These are phyloP conservation scores for Phocoena sinus DNA, from an alignment of 2,113 vertebrate species.

Conservation along the genomic window DNA sequence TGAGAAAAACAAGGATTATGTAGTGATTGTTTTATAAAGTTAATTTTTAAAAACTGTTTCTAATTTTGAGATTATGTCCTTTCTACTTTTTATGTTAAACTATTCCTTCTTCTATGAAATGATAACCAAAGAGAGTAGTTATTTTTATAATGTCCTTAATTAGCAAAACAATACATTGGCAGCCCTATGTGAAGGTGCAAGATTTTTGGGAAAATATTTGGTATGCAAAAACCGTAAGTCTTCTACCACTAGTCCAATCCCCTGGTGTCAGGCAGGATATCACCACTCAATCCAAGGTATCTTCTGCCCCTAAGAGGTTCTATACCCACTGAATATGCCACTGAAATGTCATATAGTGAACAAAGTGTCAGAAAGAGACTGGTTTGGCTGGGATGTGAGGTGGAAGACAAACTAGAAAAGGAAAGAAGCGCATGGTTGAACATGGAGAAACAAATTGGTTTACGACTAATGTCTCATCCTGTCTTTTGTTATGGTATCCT, in stretches of 20 bases:
- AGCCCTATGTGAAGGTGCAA: not conserved
- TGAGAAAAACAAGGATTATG: not conserved
- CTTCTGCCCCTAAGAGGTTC: not conserved
- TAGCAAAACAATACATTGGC: not conserved
- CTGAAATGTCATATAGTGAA: not conserved
- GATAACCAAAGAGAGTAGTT: not conserved
- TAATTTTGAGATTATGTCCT: not conserved
- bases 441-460: conserved; percentile 6
- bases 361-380: not conserved
- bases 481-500: not conserved
- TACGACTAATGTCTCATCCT: not conserved
- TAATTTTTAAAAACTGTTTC: not conserved
- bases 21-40: not conserved
- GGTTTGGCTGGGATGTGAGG: not conserved
- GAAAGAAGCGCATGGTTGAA: not conserved
- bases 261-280: not conserved
- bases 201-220: not conserved
- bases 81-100: conserved; percentile 14
- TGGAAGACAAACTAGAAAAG: not conserved
- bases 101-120: conserved; percentile 8
- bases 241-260: not conserved
- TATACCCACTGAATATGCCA: not conserved
- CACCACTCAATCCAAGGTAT: not conserved
- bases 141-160: not conserved
- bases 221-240: not conserved